These are phyloP conservation scores for Parazoanthus atlanticus DNA, from an alignment of 92 coral and sea anemone species.

Conservation along the genomic window DNA sequence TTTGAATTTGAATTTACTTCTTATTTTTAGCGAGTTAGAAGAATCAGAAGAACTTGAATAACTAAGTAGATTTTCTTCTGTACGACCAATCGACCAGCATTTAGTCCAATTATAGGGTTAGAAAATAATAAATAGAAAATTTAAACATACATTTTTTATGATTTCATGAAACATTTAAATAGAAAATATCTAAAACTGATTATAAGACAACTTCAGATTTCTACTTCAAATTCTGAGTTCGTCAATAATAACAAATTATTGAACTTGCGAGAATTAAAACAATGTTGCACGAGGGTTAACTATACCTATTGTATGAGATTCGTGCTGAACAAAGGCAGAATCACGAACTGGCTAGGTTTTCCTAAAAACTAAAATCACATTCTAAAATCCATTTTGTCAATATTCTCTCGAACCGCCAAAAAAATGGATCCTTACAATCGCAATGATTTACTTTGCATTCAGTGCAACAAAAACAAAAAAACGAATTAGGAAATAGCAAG, in stretches of 20 bases:
- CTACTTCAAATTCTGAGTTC: too few relatives aligned
- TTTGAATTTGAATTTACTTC: too few relatives aligned
- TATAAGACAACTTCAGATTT: not conserved
- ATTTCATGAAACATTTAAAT: not conserved
- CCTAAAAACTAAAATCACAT: too few relatives aligned
- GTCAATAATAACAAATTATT: too few relatives aligned
- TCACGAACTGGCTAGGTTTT: too few relatives aligned
- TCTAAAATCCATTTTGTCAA: too few relatives aligned
- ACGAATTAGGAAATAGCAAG: too few relatives aligned
- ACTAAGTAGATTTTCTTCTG: not conserved
- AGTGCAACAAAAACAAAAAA: not conserved
- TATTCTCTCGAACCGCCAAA: too few relatives aligned
- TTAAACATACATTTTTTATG: not conserved
- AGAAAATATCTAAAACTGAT: not conserved
- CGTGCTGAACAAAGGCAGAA: too few relatives aligned
- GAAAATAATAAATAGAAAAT: too few relatives aligned
- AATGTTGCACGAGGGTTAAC: not conserved
- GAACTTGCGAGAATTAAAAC: not conserved
- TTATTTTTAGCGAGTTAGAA: not conserved
- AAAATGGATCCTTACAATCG: too few relatives aligned
- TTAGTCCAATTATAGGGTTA: not conserved
- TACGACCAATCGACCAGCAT: not conserved
- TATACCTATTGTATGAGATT: too few relatives aligned
- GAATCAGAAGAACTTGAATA: not conserved
- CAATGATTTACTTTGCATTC: not conserved